Evolutionary conservation across 2,113 vertebrate species (phyloP).

Genomic region (Tursiops truncatus): DNA sequence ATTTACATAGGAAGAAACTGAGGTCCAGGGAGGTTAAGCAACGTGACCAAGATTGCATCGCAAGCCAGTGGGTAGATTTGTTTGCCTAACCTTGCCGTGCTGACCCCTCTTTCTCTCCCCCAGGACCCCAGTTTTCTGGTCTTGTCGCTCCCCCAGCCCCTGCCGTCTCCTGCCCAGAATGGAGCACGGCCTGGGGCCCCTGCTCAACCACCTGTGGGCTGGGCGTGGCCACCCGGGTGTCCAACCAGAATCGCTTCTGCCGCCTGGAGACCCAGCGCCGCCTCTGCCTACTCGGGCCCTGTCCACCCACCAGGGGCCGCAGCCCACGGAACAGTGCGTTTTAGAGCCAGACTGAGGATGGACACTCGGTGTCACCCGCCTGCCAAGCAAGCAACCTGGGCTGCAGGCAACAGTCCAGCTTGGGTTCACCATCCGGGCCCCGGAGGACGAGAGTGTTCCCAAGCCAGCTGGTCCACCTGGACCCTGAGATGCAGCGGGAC

Average conservation of each 20-base stretch:
- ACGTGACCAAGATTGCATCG: rapidly evolving
- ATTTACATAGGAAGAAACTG: not conserved
- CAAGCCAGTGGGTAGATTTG: not conserved
- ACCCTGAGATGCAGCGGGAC: not conserved
- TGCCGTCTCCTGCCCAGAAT: constrained; percentile 82
- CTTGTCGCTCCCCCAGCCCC: not conserved
- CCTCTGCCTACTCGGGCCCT: constrained; percentile 89
- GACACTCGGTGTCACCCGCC: too few species aligned
- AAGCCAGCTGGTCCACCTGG: not conserved
- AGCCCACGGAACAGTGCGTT: not conserved
- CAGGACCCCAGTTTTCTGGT: constrained; percentile 70
- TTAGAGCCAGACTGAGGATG: constrained; percentile 3
- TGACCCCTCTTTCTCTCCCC: not conserved
- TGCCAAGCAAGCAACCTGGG: not conserved
- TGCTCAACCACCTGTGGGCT: constrained; percentile 92
- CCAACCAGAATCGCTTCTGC: constrained; percentile 92
- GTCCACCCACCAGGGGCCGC: constrained; percentile 58
- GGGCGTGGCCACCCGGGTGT: constrained; percentile 90
- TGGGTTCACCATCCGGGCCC: not conserved
- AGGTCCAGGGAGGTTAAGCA: not conserved
- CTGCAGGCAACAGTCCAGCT: not conserved
- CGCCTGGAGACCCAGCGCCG: constrained; percentile 90
- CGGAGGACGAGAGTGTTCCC: not conserved
- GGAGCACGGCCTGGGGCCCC: constrained; percentile 91
- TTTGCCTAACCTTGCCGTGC: not conserved